Base-by-base conservation (phyloP, 2,888 invertebrate genomes). In the Neoitamus cyanurus region DNA sequence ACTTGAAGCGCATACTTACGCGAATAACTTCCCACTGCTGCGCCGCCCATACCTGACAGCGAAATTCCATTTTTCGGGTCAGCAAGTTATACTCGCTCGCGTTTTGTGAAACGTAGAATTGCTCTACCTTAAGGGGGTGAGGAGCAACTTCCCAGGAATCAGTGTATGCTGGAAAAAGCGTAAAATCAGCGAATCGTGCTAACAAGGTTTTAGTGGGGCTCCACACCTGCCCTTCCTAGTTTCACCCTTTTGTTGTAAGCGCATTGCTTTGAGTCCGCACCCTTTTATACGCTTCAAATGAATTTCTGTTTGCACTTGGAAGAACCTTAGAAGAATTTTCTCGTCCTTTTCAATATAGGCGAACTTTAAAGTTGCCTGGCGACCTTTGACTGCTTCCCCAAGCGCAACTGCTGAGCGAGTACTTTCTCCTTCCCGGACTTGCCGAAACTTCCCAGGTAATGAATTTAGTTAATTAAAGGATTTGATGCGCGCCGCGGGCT, bases 391-490 rank as follows among this genome's bases (percentile, higher is more conserved):
- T 80, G 78, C 31, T 36, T 48, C 69, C 34, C 31, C 69, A 9
- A 82, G 36, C 25, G 13, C 30, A 82, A 46, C 82, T 82, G 37
- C 69, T 31, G 48, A 58, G 37, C 69, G 36, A 37, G 36, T 82
- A 15, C 37, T 69, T 82, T 82, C 69, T 20, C 13, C 37, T n/a
- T 20, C 68, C 34, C 82, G 68, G n/a, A 34, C n/a, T 25, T 69
- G n/a, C 34, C 25, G 4, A 37, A 68, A 82, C 36, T 68, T 82
- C 36, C 69, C 20, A 69, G 28, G 82, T 82, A 69, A 82, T 82
- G 82, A 82, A 82, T 82, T 82, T 82, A 69, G 82, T 82, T 82
- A 82, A 82, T 82, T 82, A 82, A 82, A 69, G 82, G 82, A 82
- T 82, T 82, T 69, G 69, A 34, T 37, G 69, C 69, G 36, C 25